Base-by-base conservation (phyloP, 2,888 invertebrate species). In the Parasteatoda lunata region DNA sequence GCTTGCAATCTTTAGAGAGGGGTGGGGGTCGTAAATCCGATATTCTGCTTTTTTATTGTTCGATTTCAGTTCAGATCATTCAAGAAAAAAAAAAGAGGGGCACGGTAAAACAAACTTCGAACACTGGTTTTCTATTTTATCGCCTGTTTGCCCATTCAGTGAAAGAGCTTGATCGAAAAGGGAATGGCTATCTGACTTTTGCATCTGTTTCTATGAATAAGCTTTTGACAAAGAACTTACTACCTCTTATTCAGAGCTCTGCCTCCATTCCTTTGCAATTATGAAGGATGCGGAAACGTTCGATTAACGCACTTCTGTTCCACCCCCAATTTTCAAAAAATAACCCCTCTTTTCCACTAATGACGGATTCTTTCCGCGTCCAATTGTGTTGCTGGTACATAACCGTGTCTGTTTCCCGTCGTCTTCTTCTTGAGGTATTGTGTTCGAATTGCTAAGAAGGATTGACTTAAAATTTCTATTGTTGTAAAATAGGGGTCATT, bases 341-440 rank as follows among this genome's bases (percentile, higher is more conserved):
- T 47, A 65, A 51, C 66, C 51, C 52, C 51, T 54, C 52, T 51
- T 66, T 52, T 51, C 85, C 80, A 65, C 85, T 86, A 86, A 86
- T 86, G 85, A 86, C 85, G 59, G 85, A 86, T 86, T 86, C 85
- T 86, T 86, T 80, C 80, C 80, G 66, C 68, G 72, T 86, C 80
- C 85, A 76, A 86, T 86, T 86, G 70, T 15, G 80, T 71, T 77
- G 85, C 75, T 79, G 79, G 59, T 52, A 73, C 13, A 30, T 15
- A n/a, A 48, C 52, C 72, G 48, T 64, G 15, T 59, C 59, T 45
- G 11, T 75, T 7, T 30, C 30, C 9, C 69, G 52, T 71, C 66
- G 51, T 9, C 70, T 54, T 73, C 49, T 65, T 48, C 7, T 66
- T 59, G 59, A 59, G 51, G 54, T 11, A 79, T 80, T 80, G 80